Conservation (phyloP, 2,888 invertebrate species). For the Yponomeuta malinellus region DNA sequence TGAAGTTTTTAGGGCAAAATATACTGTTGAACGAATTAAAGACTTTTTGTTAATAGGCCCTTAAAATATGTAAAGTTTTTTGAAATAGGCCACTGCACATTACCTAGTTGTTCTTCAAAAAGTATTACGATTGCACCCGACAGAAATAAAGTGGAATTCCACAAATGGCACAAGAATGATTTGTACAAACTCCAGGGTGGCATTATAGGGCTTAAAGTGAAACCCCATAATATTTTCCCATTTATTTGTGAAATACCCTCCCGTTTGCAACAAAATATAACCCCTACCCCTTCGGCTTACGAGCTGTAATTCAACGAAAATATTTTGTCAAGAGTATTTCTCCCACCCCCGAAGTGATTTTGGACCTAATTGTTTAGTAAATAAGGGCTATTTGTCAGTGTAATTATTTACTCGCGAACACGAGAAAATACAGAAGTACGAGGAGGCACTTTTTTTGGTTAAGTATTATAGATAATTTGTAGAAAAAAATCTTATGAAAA, state of each 20-base stretch:
- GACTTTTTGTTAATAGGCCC: too few species aligned
- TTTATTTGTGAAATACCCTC: neutral
- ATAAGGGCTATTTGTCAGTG: conserved; percentile 1
- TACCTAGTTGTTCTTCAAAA: too few species aligned
- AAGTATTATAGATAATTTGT: too few species aligned
- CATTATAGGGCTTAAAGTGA: neutral
- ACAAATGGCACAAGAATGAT: neutral
- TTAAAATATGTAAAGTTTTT: too few species aligned
- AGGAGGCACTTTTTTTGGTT: neutral
- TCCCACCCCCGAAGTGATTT: neutral
- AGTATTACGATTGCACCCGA: neutral
- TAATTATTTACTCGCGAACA: neutral
- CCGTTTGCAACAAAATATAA: neutral
- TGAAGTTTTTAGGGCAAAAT: too few species aligned
- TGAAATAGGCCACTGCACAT: too few species aligned
- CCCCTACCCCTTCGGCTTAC: neutral
- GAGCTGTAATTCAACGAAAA: neutral
- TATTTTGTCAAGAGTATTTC: neutral
- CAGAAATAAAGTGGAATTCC: conserved; percentile 18
- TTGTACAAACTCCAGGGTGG: neutral
- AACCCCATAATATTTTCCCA: conserved; percentile 3
- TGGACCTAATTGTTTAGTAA: conserved; percentile 1
- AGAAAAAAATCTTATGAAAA: too few species aligned
- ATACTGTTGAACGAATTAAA: too few species aligned
- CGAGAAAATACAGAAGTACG: neutral